A percentile compares a stretch with the other conserved stretches of the same genome.
phyloP scores from a whole-genome alignment of 2,113 vertebrate genomes.

The Calypte anna region DNA sequence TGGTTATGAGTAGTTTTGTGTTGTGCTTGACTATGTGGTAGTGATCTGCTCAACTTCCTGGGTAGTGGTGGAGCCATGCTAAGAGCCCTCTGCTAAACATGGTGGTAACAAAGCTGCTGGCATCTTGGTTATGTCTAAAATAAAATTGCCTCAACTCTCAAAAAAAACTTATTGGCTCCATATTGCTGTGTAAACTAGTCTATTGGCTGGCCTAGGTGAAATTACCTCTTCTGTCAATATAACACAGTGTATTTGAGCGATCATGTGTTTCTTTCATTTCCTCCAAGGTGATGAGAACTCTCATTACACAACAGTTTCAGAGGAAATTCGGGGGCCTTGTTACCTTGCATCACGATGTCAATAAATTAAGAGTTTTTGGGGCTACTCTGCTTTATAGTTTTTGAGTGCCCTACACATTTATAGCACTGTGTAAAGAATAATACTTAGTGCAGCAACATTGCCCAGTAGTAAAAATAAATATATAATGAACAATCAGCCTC shows the following conservation, averaged over 20 bases:
- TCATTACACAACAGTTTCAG: background rate
- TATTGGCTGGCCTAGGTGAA: background rate
- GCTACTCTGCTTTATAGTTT: background rate
- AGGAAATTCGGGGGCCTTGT: background rate
- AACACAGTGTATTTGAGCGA: background rate
- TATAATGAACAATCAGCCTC: background rate
- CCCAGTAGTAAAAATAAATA: background rate
- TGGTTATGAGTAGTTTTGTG: background rate
- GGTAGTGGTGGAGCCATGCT: background rate
- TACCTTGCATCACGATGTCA: background rate
- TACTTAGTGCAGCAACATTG: background rate
- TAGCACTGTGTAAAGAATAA: background rate
- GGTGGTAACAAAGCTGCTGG: background rate
- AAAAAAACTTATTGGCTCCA: background rate
- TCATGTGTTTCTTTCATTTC: background rate
- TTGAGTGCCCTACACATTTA: background rate
- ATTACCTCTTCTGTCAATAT: background rate
- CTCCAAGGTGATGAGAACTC: background rate
- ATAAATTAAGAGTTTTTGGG: background rate
- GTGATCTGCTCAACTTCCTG: background rate
- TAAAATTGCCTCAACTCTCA: background rate
- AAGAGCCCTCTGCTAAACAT: background rate
- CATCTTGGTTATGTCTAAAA: background rate
- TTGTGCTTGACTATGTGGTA: background rate
- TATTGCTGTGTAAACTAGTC: background rate